phyloP scores from a whole-genome alignment of 2,113 vertebrate species.

The Ranitomeya imitator region DNA sequence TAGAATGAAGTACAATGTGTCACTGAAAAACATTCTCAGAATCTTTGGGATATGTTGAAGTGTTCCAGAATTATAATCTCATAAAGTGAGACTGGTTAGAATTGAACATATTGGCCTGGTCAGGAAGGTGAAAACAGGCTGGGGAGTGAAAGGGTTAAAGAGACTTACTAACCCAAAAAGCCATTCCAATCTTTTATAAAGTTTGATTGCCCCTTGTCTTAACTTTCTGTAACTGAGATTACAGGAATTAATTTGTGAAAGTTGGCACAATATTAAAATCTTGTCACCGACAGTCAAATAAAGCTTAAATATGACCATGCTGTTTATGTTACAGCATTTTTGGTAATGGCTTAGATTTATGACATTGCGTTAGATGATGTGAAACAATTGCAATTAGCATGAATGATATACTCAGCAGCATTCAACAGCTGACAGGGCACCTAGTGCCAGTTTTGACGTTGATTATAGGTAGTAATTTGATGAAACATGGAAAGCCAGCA shows the following conservation, averaged over 20 bases:
- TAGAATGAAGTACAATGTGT: too few species aligned
- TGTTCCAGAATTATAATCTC: too few species aligned
- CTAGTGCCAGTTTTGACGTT: slow-evolving; percentile 9
- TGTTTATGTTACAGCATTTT: slow-evolving; percentile 16
- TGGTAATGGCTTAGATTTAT: slow-evolving; percentile 10
- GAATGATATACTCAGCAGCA: slow-evolving; percentile 3
- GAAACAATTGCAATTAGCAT: slow-evolving; percentile 11
- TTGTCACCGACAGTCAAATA: neutral
- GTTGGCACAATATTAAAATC: neutral
- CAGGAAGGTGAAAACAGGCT: too few species aligned
- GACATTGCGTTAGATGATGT: neutral
- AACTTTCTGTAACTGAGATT: neutral
- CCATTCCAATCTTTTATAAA: neutral
- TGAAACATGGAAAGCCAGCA: slow-evolving; percentile 15
- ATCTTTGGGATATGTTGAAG: too few species aligned
- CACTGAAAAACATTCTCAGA: too few species aligned
- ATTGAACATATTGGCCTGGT: too few species aligned
- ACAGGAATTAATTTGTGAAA: neutral
- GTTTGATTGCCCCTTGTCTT: neutral
- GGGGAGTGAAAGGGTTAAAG: neutral
- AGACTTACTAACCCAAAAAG: neutral
- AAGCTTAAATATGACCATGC: neutral
- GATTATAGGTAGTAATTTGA: slow-evolving; percentile 9
- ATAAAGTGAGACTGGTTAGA: too few species aligned
- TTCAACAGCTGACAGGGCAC: slow-evolving; percentile 16